Conservation (phyloP, 1,140 invertebrate species). For the Pogonomyrmex californicus region DNA sequence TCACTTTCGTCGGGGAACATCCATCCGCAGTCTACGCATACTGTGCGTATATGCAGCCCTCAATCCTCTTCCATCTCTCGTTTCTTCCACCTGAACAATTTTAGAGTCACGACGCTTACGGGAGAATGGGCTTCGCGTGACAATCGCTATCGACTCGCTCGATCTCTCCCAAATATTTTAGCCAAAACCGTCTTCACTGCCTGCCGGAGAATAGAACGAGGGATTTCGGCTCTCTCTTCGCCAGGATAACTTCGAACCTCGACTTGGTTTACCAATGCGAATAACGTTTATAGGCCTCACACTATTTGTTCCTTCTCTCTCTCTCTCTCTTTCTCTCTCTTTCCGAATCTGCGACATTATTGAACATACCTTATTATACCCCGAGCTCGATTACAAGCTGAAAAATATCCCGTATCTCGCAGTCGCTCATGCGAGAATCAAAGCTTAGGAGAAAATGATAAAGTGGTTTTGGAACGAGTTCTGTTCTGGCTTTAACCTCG, state of each 20-base stretch:
- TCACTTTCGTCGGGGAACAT: constrained; percentile 40
- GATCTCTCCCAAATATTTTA: constrained; percentile 59
- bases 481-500: neutral
- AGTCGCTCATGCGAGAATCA: neutral
- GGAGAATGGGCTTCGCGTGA: constrained; percentile 43
- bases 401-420: neutral
- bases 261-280: constrained; percentile 7
- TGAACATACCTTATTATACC: constrained; percentile 8
- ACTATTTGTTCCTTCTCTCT: neutral
- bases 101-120: constrained; percentile 56
- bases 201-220: constrained; percentile 30
- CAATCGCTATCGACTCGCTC: constrained; percentile 59
- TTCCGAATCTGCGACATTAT: neutral
- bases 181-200: constrained; percentile 15
- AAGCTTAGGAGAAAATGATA: neutral
- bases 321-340: neutral
- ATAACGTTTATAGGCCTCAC: neutral
- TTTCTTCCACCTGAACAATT: constrained; percentile 57
- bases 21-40: constrained; percentile 17
- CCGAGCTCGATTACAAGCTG: neutral
- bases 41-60: constrained; percentile 23
- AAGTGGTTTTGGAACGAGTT: neutral
- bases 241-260: neutral
- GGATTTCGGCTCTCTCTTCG: constrained; percentile 13
- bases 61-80: constrained; percentile 56